Evolutionary conservation across 2,113 vertebrate genomes (phyloP).

Genomic region (Ailurus styani): DNA sequence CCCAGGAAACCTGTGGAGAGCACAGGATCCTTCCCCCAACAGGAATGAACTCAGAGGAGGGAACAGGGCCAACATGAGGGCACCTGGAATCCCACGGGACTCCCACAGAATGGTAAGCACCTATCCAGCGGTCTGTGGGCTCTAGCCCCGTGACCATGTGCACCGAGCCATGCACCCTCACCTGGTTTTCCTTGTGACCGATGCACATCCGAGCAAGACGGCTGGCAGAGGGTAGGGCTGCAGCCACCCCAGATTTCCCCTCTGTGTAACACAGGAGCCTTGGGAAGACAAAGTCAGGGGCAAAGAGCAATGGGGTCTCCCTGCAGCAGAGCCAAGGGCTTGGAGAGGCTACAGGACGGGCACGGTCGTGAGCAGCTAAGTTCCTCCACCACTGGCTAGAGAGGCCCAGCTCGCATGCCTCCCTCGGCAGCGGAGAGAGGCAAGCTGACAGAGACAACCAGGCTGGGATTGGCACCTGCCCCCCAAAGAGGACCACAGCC

Average conservation of each 20-base stretch:
- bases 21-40: neutral
- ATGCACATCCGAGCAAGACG: neutral
- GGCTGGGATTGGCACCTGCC: neutral
- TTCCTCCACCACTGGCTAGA: accelerated
- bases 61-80: neutral
- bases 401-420: accelerated
- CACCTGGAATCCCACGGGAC: neutral
- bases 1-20: neutral
- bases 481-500: neutral
- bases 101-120: accelerated
- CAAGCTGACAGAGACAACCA: neutral
- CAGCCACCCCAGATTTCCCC: neutral
- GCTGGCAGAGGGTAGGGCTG: neutral
- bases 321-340: neutral
- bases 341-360: neutral
- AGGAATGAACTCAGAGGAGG: neutral
- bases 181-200: neutral
- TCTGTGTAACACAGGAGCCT: neutral
- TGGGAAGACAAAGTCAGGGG: neutral
- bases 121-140: accelerated
- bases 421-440: neutral
- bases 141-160: accelerated
- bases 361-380: accelerated
- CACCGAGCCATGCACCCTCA: neutral
- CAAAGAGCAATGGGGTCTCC: neutral